These are phyloP conservation scores for Tetanocera ferruginea DNA, from an alignment of 2,888 invertebrate species.

Conservation along the genomic window DNA sequence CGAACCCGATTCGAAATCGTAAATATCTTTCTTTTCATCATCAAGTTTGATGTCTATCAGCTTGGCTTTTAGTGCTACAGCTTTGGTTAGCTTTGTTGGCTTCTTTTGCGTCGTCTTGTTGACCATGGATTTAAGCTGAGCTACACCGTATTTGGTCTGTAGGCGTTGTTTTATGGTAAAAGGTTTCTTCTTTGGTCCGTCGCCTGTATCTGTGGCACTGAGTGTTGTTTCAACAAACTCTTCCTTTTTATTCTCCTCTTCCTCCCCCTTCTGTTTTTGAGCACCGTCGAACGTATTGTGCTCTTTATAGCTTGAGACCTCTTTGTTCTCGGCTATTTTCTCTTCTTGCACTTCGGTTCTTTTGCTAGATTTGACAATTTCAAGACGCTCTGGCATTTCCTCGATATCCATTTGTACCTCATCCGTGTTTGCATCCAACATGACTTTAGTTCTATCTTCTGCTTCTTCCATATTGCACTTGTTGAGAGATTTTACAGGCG, in stretches of 20 bases:
- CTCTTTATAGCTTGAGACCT: not conserved
- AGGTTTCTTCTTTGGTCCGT: conserved; percentile 4
- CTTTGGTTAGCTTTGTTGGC: conserved; percentile 42
- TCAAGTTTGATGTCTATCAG: conserved; percentile 16
- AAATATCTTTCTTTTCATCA: conserved; percentile 59
- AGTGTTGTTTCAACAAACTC: not conserved
- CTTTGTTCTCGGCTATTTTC: not conserved
- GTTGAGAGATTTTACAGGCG: conserved; percentile 23
- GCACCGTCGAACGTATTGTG: not conserved
- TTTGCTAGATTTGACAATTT: not conserved
- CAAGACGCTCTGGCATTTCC: conserved; percentile 50
- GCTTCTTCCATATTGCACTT: conserved; percentile 43
- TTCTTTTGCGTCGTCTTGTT: conserved; percentile 39
- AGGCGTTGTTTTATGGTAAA: conserved; percentile 49
- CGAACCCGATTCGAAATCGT: conserved; percentile 69
- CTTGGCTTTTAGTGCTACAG: conserved; percentile 32
- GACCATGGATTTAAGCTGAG: conserved; percentile 42
- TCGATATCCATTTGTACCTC: conserved; percentile 63
- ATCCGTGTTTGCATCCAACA: conserved; percentile 61
- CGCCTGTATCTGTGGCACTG: not conserved
- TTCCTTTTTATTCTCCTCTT: not conserved
- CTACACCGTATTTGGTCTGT: conserved; percentile 49
- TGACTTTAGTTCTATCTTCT: conserved; percentile 39
- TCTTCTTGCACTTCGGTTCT: conserved; percentile 1
- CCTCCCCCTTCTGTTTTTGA: not conserved